These are phyloP conservation scores for Rhegmatorhina hoffmannsi DNA, from an alignment of 2,113 vertebrate genomes.

Conservation along the genomic window DNA sequence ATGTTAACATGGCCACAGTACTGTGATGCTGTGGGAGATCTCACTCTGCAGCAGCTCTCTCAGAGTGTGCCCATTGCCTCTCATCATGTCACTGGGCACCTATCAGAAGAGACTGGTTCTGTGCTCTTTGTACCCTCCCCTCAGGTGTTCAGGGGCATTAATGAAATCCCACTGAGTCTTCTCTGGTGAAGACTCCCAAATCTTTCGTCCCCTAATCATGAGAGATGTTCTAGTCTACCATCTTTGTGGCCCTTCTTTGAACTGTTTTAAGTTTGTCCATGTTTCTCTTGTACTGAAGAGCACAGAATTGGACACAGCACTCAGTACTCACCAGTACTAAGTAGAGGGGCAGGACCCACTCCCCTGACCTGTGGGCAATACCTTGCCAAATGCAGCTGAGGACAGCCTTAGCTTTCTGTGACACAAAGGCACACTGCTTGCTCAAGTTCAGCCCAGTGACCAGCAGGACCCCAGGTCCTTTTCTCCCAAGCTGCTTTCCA, in stretches of 20 bases:
- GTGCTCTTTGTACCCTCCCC: not conserved
- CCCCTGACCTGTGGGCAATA: not conserved
- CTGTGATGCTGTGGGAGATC: not conserved
- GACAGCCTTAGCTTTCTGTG: not conserved
- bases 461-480: not conserved
- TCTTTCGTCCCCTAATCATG: not conserved
- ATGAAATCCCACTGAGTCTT: not conserved
- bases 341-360: not conserved
- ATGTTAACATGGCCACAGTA: rapidly evolving
- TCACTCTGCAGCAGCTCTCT: not conserved
- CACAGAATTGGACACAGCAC: not conserved
- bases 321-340: not conserved
- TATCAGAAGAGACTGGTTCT: not conserved
- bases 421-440: not conserved
- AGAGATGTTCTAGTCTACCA: not conserved
- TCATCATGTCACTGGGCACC: not conserved
- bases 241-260: not conserved
- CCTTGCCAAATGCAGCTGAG: not conserved
- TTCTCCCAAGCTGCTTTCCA: not conserved
- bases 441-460: not conserved
- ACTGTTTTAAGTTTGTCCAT: not conserved
- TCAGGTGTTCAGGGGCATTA: not conserved
- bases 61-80: not conserved
- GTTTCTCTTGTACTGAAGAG: not conserved
- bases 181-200: not conserved